phyloP scores from a whole-genome alignment of 2,113 vertebrate genomes.

The Alethe diademata region DNA sequence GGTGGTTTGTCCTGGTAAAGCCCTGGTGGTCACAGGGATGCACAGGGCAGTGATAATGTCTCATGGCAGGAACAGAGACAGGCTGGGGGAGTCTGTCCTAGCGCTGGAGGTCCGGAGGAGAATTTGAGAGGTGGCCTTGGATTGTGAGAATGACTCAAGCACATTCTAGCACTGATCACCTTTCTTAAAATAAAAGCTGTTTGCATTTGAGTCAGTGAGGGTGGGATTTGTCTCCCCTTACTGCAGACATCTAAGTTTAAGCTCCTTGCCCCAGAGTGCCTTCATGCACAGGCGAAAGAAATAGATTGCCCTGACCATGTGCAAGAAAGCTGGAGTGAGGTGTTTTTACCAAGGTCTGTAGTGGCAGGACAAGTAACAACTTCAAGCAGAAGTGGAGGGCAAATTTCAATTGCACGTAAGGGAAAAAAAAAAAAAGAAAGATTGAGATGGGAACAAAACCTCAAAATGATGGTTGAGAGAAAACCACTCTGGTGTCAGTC shows the following conservation, averaged over 20 bases:
- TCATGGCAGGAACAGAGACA: accelerated
- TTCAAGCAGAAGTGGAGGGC: background rate
- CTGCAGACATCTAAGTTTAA: conserved; percentile 49
- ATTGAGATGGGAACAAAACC: background rate
- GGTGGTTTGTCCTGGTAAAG: background rate
- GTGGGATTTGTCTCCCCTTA: conserved; percentile 42
- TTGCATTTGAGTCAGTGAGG: background rate
- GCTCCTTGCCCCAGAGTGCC: conserved; percentile 22
- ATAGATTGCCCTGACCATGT: background rate
- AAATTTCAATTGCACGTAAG: background rate
- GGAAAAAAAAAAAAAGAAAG: too few species aligned
- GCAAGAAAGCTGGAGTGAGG: background rate
- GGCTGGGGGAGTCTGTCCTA: background rate
- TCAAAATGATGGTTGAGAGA: background rate
- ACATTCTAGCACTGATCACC: conserved; percentile 10
- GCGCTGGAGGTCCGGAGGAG: accelerated
- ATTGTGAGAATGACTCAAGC: background rate
- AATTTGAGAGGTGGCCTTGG: background rate
- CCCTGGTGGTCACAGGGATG: accelerated
- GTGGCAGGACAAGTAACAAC: background rate
- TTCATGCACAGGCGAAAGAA: background rate
- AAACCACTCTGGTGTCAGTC: background rate
- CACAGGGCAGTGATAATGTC: background rate
- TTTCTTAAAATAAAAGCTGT: conserved; percentile 64
- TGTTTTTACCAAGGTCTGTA: background rate